Base-by-base conservation (phyloP, 37 sponge, comb jelly and placozoan genomes). In the Beroe ovata region DNA sequence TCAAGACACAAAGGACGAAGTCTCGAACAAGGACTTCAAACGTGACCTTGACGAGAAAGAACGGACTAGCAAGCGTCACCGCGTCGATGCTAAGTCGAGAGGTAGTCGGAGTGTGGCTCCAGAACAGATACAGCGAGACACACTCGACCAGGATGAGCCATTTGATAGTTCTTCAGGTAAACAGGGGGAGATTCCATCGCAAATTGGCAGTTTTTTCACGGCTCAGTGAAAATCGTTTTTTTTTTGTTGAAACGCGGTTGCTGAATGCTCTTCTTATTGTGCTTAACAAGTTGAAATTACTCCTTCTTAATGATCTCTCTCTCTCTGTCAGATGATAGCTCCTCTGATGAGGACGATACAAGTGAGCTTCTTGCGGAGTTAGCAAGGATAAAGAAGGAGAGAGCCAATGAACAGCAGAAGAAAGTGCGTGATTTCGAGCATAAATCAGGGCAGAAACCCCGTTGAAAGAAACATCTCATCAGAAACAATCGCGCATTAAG, bases 321-420 rank as follows among this genome's bases (percentile, higher is more conserved):
- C 54, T 11, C 23, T 21, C 60, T 25, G 22, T 33, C 19, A 69
- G 71, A 69, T 21, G 71, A 69, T 14, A 69, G 71, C 88, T 8
- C 29, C 18, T 29, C 90, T 88, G 91, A 91, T 92, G 98, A 97
- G 22, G 98, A 97, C 88, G 98, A 97, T 64, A 95, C 98, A 32
- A 93, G 95, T 42, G 96, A 95, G 38, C 91, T 97, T 71, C 71
- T 97, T 71, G 94, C 64, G 40, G 98, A 97, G 58, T 90, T 97
- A 8, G 94, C 95, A 89, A 93, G 92, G 89, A 97, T 97, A 29
- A 96, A 95, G 90, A 92, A 89, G 59, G 95, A 93, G 88, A 61
- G 93, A 60, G 92, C 91, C 19, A 92, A 91, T 38, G 93, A 94
- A 29, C 84, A 91, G 64, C 89, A 89, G 23, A 92, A 90, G 89